Percentiles rank a stretch among this genome's conserved stretches.
Evolutionary conservation across 1,140 invertebrate genomes (phyloP).

Genomic region (Plutomurus gul): DNA sequence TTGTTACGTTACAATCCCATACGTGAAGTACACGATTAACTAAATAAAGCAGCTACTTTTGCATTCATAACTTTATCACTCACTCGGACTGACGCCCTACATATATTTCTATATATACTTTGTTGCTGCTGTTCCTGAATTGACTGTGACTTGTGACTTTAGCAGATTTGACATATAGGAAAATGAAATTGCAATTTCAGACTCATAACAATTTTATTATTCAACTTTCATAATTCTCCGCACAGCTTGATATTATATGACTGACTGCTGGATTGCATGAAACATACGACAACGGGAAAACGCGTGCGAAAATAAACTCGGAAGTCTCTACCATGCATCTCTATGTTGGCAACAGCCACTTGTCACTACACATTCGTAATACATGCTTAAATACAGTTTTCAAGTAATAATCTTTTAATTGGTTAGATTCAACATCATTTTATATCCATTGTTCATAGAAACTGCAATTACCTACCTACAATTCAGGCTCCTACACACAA

Average conservation of each 20-base stretch:
- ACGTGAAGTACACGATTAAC: too few relatives aligned
- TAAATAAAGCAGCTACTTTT: too few relatives aligned
- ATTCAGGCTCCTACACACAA: too few relatives aligned
- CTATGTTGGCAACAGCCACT: too few relatives aligned
- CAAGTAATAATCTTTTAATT: not conserved
- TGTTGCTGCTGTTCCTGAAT: too few relatives aligned
- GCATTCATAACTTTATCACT: too few relatives aligned
- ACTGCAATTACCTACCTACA: not conserved
- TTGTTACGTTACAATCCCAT: too few relatives aligned
- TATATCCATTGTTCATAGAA: not conserved
- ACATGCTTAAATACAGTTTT: not conserved
- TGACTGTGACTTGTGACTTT: not conserved
- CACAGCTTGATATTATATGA: constrained; percentile 27
- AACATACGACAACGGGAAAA: not conserved
- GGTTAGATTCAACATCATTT: not conserved
- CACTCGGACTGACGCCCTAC: too few relatives aligned
- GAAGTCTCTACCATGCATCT: not conserved
- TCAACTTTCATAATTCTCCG: constrained; percentile 9
- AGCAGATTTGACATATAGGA: constrained; percentile 3
- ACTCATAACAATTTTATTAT: constrained; percentile 16
- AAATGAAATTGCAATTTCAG: constrained; percentile 12
- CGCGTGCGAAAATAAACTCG: not conserved
- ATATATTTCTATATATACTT: too few relatives aligned
- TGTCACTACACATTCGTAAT: not conserved
- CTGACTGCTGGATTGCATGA: constrained; percentile 13